Base-by-base conservation (phyloP, 2,797 vertebrate genomes). In the Spinus pinus region DNA sequence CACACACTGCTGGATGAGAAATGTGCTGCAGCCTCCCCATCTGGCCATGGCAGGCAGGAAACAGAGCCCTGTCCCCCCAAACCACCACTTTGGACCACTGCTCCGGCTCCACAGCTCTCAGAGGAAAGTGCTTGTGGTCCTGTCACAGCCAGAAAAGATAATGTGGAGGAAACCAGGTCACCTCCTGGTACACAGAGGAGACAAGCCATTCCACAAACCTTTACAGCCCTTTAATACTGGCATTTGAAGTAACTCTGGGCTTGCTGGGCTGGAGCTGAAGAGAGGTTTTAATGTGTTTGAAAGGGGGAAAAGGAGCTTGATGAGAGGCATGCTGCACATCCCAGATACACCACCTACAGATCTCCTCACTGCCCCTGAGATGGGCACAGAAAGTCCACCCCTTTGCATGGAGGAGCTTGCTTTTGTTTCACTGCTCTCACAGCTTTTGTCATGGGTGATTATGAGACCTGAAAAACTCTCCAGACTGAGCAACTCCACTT, bases 11-110 rank as follows among this genome's bases (percentile, higher is more conserved):
- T 58, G 20, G 51, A 1, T 24, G 44, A 86, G 80, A 69, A 79
- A 42, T 0, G 0, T 21, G 25, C 75, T 51, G 60, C 28, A 62
- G 8, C 25, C 7, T 5, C 51, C 39, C 23, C 2, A 2, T 14
- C 75, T 12, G 79, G 65, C 15, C 16, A 42, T 0, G 6, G 39
- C 57, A 54, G 66, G 66, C 41, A 46, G 57, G 0, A 3, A 94
- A 49, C n/a, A 86, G 58, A 96, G 37, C 41, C 25, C n/a, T 3
- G 1, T 54, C 7, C 41, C 60, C 11, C 57, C 12, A 4, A 53
- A 27, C 3, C 66, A 65, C 2, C 3, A 19, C 78, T 61, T 21
- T 37, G 35, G 71, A 77, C 64, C 71, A 30, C 8, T 67, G 44
- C 31, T 72, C 54, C 47, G 67, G 60, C n/a, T 44, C 28, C 47